Base-by-base conservation (phyloP, 2,888 invertebrate species). In the Lissocephala sabroskyi region DNA sequence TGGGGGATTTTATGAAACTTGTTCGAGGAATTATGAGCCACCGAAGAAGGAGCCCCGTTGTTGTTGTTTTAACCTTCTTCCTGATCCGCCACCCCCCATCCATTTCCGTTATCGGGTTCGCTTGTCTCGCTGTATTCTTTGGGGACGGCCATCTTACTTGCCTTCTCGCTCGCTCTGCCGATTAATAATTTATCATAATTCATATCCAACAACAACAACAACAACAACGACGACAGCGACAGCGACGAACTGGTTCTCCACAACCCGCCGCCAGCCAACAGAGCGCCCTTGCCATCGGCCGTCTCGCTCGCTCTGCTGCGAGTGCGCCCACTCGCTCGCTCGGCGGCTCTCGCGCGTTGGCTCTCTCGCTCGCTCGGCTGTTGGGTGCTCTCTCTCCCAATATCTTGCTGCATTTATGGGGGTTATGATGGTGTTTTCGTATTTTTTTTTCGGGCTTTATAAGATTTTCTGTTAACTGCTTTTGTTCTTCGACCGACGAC, bases 171-270 rank as follows among this genome's bases (percentile, higher is more conserved):
- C 62, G 45, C 52, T 41, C 53, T 54, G 45, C 43, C 49, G 59
- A 65, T 81, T 82, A 79, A 79, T 80, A 82, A 81, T 79, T 78
- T 62, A 78, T 81, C 80, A 81, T 82, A 81, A 80, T 82, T 81
- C 80, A 81, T 81, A 73, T 63, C 65, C 55, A 52, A 41, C 54
- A 45, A 52, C 49, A 36, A 60, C 75, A 33, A 33, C 33, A 33
- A 33, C 33, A 33, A 23, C 49, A 36, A 62, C 75, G 13, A 33
- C 13, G 13, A 33, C 33, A 33, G 23, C 23, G 14, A n/a, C 49
- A 36, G 64, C 75, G n/a, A n/a, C n/a, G n/a, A 65, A 74, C 75
- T 75, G 68, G 67, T 68, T 70, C 57, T 52, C 45, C 26, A n/a
- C n/a, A n/a, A n/a, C n/a, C n/a, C n/a, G n/a, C n/a, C n/a, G 7